These are phyloP conservation scores for Urocyon cinereoargenteus DNA, from an alignment of 2,797 vertebrate genomes.

Conservation along the genomic window DNA sequence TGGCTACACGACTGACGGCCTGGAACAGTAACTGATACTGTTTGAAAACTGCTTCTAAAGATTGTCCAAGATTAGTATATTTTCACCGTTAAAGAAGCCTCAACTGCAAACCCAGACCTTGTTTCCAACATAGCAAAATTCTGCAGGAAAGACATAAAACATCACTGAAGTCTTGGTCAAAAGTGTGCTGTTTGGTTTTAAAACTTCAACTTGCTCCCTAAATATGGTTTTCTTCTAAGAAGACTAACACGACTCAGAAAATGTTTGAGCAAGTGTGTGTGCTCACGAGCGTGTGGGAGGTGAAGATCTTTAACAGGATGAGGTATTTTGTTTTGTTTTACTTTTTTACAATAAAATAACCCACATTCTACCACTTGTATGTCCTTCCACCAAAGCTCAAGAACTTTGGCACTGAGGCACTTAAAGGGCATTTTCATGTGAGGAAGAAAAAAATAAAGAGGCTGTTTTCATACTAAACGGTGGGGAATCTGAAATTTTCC, in stretches of 20 bases:
- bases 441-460: neutral
- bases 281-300: neutral
- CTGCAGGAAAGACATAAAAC: neutral
- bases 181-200: neutral
- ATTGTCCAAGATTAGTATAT: neutral
- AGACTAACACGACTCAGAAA: neutral
- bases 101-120: neutral
- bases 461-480: neutral
- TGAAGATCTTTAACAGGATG: neutral
- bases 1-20: neutral
- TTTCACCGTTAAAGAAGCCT: constrained; percentile 1
- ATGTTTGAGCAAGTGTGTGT: no score
- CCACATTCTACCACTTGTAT: neutral
- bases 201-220: constrained; percentile 14
- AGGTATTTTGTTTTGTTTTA: neutral
- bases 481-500: neutral
- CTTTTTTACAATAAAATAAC: constrained; percentile 50
- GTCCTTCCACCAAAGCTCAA: constrained; percentile 14
- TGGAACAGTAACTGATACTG: neutral
- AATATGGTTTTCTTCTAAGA: neutral
- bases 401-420: neutral
- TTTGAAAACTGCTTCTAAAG: neutral
- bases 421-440: neutral
- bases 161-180: neutral
- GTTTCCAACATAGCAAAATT: constrained; percentile 16